These are phyloP conservation scores for Quadriops clusia DNA, from an alignment of 2,888 invertebrate species.

Conservation along the genomic window DNA sequence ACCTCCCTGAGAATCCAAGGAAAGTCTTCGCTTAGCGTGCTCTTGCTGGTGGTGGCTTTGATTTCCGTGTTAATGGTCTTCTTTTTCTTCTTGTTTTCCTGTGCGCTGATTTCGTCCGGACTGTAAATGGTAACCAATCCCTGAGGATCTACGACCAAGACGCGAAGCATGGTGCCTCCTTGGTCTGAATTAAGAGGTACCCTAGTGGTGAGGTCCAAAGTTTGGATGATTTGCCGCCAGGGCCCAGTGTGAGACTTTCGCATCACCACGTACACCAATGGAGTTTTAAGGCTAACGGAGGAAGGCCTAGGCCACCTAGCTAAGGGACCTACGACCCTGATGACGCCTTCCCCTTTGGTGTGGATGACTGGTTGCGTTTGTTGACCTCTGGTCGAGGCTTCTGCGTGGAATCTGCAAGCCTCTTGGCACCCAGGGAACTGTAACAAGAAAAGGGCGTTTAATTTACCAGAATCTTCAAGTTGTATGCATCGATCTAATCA, in stretches of 20 bases:
- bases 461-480: constrained; percentile 9
- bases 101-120: constrained; percentile 48
- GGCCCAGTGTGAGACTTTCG: constrained; percentile 50
- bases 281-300: constrained; percentile 42
- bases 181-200: constrained; percentile 51
- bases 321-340: constrained; percentile 49
- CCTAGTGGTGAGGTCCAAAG: constrained; percentile 49
- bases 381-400: constrained; percentile 45
- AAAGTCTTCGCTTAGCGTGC: constrained; percentile 39
- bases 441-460: constrained; percentile 15
- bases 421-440: constrained; percentile 64
- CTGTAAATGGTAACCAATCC: constrained; percentile 60
- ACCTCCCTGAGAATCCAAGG: constrained; percentile 55
- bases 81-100: constrained; percentile 33
- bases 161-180: constrained; percentile 49
- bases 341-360: constrained; percentile 56
- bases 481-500: too few species aligned
- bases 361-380: constrained; percentile 59
- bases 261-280: constrained; percentile 60
- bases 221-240: constrained; percentile 56
- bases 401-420: constrained; percentile 57
- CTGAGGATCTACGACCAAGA: constrained; percentile 57
- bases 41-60: constrained; percentile 40
- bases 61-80: constrained; percentile 41
- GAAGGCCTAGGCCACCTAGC: constrained; percentile 55